Evolutionary conservation across 2,888 invertebrate species (phyloP).

Genomic region (Caenorhabditis sinica): DNA sequence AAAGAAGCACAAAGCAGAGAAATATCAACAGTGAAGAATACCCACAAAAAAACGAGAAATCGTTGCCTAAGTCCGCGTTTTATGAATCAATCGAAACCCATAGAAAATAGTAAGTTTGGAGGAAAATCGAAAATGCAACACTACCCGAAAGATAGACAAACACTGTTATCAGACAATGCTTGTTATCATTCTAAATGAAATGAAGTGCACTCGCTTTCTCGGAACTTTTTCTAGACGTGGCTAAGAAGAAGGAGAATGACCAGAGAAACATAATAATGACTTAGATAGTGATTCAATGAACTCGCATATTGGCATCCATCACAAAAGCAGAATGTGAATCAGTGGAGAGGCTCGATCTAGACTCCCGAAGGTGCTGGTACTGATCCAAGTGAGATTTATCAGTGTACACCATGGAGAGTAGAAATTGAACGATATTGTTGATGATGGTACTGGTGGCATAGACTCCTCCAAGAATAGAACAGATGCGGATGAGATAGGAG

Average conservation of each 20-base stretch:
- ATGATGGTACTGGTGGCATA: slow-evolving; percentile 88
- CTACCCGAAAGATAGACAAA: slow-evolving; percentile 11
- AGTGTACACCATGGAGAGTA: slow-evolving; percentile 53
- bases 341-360: slow-evolving; percentile 21
- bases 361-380: slow-evolving; percentile 1
- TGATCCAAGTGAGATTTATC: slow-evolving; percentile 2
- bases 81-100: slow-evolving; percentile 9
- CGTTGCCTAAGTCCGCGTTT: background rate
- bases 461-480: slow-evolving; percentile 94
- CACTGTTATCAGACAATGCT: slow-evolving; percentile 27
- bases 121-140: slow-evolving; percentile 34
- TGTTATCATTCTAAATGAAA: slow-evolving; percentile 21
- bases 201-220: slow-evolving; percentile 25
- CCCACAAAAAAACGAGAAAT: background rate
- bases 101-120: slow-evolving; percentile 7
- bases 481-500: slow-evolving; percentile 92
- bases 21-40: background rate
- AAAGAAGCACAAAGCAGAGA: background rate
- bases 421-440: slow-evolving; percentile 68
- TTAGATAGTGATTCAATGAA: slow-evolving; percentile 69
- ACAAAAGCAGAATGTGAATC: slow-evolving; percentile 38
- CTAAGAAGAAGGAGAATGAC: slow-evolving; percentile 21
- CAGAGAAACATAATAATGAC: background rate
- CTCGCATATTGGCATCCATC: slow-evolving; percentile 64
- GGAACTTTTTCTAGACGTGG: slow-evolving; percentile 29